Conservation (phyloP, 2,113 vertebrate genomes). For the Malaclemys terrapin region DNA sequence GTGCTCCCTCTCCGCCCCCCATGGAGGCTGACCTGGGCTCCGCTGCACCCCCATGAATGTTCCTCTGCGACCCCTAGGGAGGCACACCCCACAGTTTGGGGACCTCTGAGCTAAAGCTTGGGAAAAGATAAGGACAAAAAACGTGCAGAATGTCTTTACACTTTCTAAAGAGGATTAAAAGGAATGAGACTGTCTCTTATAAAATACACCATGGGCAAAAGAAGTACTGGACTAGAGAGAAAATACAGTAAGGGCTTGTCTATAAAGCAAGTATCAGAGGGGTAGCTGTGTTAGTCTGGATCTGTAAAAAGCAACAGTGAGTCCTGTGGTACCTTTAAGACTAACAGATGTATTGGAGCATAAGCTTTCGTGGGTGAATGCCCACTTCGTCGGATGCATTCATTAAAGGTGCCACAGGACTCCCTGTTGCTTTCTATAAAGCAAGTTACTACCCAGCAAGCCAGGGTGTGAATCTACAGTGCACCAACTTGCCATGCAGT, state of each 20-base stretch:
- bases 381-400: too few relatives aligned
- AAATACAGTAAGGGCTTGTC: background rate
- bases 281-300: too few relatives aligned
- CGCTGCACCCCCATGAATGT: too few relatives aligned
- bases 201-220: background rate
- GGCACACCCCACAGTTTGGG: too few relatives aligned
- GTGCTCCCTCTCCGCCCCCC: too few relatives aligned
- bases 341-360: too few relatives aligned
- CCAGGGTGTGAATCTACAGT: background rate
- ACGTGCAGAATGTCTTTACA: background rate
- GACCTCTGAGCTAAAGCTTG: background rate
- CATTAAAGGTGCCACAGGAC: too few relatives aligned
- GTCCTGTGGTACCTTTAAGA: too few relatives aligned
- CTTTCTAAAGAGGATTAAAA: background rate
- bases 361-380: too few relatives aligned
- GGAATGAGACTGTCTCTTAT: background rate
- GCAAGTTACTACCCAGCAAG: background rate
- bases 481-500: background rate
- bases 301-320: too few relatives aligned
- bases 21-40: too few relatives aligned
- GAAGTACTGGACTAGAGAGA: background rate
- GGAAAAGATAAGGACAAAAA: conserved; percentile 1
- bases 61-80: too few relatives aligned
- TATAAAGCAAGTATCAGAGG: background rate
- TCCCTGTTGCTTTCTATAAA: background rate